Base-by-base conservation (phyloP, 2,888 invertebrate species). In the Harmothoe impar region DNA sequence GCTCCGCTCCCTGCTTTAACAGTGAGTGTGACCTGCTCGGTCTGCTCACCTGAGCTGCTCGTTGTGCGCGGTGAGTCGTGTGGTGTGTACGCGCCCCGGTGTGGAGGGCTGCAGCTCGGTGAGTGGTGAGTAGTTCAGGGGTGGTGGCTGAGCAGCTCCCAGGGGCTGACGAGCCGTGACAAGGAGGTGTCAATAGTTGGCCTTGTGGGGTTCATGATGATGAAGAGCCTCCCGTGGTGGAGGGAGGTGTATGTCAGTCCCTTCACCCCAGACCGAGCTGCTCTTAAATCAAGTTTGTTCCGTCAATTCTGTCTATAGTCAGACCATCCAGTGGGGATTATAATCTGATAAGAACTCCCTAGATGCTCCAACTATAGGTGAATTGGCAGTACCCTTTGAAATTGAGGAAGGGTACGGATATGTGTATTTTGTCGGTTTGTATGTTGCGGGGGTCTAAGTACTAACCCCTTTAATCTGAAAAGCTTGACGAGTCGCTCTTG, bases 181-280 rank as follows among this genome's bases (percentile, higher is more conserved):
- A 72, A 29, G 15, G 72, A 72, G 72, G 72, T 72, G 72, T 72
- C 72, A 72, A n/a, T 29, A 72, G 72, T n/a, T 29, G 25, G 72
- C 72, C 72, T 29, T 29, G 72, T 72, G 72, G 23, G 3, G 3
- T 10, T 7, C 15, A 5, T n/a, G 68, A 12, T 68, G 68, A 68
- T 68, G 68, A 72, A 72, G 25, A 29, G 29, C 7, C 1, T 7
- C 25, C 29, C 7, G 43, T 3, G 5, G 5, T 15, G 7, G 25
- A 25, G 29, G 31, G 29, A n/a, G 72, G 72, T 62, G 23, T n/a
- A 62, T 20, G 62, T n/a, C 62, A n/a, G n/a, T n/a, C 62, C 72
- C 72, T 29, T 15, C 72, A 25, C 29, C 29, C 72, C 72, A 72
- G 72, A 3, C 62, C 1, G 62, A 72, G 72, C 72, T 72, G 72